Conservation (phyloP, 2,888 invertebrate genomes). For the Machimus rusticus region DNA sequence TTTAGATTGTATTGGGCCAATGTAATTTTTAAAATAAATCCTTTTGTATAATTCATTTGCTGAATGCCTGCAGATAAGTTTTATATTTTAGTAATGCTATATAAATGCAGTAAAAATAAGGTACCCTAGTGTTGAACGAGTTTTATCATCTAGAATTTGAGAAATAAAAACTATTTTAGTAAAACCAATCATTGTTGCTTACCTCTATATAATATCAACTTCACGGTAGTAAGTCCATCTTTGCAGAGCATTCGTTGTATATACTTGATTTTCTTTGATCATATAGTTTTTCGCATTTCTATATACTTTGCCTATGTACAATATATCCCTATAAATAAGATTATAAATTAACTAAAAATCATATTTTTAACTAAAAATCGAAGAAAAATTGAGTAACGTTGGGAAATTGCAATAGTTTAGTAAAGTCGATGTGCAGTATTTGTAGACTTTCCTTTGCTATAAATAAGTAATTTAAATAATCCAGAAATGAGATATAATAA, state of each 20-base stretch:
- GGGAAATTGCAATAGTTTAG: conserved; percentile 30
- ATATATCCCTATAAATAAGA: neutral
- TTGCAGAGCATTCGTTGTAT: neutral
- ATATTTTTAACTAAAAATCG: neutral
- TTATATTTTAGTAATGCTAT: conserved; percentile 10
- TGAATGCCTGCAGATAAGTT: neutral
- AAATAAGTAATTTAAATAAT: neutral
- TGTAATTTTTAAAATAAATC: neutral
- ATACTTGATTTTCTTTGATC: neutral
- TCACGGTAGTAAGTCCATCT: conserved; percentile 3
- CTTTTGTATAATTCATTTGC: neutral
- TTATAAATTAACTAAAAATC: neutral
- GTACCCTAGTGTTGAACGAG: neutral
- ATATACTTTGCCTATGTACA: neutral
- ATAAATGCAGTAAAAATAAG: neutral
- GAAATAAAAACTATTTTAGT: conserved; percentile 21
- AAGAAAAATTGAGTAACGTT: neutral
- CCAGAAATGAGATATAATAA: neutral
- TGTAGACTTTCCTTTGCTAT: conserved; percentile 34
- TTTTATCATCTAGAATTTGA: neutral
- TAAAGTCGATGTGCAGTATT: conserved; percentile 49
- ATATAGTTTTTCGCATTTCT: neutral
- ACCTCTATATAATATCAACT: neutral
- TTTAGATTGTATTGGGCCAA: conserved; percentile 1
- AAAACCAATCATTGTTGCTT: conserved; percentile 30